phyloP scores from a whole-genome alignment of 2,888 invertebrate genomes.

The Eupithecia tripunctaria region DNA sequence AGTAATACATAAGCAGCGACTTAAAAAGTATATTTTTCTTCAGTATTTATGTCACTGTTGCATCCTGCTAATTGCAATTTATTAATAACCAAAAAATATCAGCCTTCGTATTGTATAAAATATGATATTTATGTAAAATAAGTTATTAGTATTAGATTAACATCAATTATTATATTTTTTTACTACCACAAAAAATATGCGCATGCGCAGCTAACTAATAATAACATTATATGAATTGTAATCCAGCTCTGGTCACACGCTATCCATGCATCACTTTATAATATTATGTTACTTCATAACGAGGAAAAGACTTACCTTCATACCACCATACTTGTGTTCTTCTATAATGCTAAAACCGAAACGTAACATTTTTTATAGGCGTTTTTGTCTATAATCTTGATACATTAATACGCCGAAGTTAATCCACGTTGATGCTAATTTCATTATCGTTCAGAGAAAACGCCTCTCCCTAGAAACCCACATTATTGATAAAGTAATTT shows the following conservation, averaged over 20 bases:
- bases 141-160: conserved; percentile 33
- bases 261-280: neutral
- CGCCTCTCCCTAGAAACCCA: neutral
- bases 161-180: conserved; percentile 47
- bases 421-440: neutral
- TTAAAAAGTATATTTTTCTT: conserved; percentile 26
- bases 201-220: conserved; percentile 10
- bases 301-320: neutral
- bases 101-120: conserved; percentile 35
- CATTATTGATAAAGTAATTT: neutral
- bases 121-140: conserved; percentile 40
- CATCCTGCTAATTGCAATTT: conserved; percentile 15
- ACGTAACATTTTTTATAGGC: neutral
- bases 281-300: neutral
- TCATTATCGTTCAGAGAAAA: too few relatives aligned
- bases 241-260: conserved; percentile 10
- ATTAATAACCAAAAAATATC: conserved; percentile 34
- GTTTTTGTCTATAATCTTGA: neutral
- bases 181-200: conserved; percentile 35
- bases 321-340: neutral
- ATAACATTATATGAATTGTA: conserved; percentile 4
- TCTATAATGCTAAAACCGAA: neutral
- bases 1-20: conserved; percentile 20
- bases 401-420: neutral
- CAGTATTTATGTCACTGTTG: conserved; percentile 16